phyloP scores from a whole-genome alignment of 2,113 vertebrate genomes.

The Daubentonia madagascariensis region DNA sequence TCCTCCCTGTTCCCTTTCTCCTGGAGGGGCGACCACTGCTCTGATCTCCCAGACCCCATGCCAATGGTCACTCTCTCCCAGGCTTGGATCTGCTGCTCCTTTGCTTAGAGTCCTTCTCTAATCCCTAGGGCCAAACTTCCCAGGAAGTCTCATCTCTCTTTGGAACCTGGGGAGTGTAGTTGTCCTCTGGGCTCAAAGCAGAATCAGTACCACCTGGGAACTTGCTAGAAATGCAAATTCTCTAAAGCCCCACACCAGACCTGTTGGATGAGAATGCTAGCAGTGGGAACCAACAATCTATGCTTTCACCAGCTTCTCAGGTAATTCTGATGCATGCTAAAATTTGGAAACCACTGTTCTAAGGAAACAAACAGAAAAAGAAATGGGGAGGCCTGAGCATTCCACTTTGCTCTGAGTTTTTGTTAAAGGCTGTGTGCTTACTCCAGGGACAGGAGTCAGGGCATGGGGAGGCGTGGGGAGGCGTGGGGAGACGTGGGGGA shows the following conservation, averaged over 20 bases:
- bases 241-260: background rate
- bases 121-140: background rate
- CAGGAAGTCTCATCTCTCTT: background rate
- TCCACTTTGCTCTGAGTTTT: background rate
- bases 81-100: background rate
- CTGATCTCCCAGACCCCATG: background rate
- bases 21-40: fast-evolving
- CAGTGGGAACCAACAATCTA: fast-evolving
- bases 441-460: background rate
- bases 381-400: background rate
- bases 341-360: background rate
- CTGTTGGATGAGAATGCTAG: background rate
- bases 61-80: background rate
- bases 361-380: background rate
- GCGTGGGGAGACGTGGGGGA: background rate
- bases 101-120: background rate
- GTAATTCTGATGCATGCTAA: background rate
- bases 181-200: background rate
- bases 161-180: background rate
- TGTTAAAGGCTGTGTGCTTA: background rate
- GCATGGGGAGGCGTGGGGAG: background rate
- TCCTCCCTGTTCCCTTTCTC: background rate
- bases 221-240: background rate
- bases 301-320: background rate
- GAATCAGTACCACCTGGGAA: background rate